phyloP scores from a whole-genome alignment of 2,797 vertebrate species.

The Brachyrhaphis roseni region DNA sequence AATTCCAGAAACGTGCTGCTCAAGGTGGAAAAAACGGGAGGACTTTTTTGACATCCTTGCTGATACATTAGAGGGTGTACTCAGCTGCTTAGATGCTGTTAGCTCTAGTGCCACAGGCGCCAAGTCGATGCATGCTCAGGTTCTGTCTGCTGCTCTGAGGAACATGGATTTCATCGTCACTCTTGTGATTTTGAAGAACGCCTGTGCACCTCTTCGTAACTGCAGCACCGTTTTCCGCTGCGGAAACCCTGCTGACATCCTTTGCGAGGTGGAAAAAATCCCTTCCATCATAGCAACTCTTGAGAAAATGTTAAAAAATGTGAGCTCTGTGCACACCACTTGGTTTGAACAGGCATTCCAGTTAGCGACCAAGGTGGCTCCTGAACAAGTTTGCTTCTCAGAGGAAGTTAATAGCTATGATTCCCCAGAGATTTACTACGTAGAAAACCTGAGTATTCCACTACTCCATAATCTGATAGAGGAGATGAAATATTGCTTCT shows the following conservation, averaged over 20 bases:
- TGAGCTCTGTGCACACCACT: conserved; percentile 85
- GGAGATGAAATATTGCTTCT: conserved; percentile 93
- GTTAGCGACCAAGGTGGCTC: conserved; percentile 87
- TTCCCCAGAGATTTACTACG: conserved; percentile 90
- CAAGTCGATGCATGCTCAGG: conserved; percentile 84
- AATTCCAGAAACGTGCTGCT: conserved; percentile 85
- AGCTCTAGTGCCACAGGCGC: conserved; percentile 77
- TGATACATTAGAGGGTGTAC: conserved; percentile 89
- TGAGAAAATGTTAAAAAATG: conserved; percentile 91
- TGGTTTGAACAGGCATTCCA: conserved; percentile 96
- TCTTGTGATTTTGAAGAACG: conserved; percentile 90
- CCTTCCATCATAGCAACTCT: conserved; percentile 89
- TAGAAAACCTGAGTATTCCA: conserved; percentile 88
- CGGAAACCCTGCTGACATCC: conserved; percentile 94
- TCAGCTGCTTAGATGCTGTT: conserved; percentile 90
- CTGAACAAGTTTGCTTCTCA: conserved; percentile 82
- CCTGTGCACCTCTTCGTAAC: conserved; percentile 91
- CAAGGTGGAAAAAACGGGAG: conserved; percentile 92
- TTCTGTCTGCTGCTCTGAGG: conserved; percentile 86
- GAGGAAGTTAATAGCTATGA: conserved; percentile 85
- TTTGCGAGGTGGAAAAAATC: conserved; percentile 93
- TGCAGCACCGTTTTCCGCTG: conserved; percentile 95
- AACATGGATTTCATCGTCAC: conserved; percentile 93
- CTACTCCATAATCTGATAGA: conserved; percentile 88
- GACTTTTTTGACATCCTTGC: conserved; percentile 93